These are phyloP conservation scores for Phocoena sinus DNA, from an alignment of 2,113 vertebrate species.

Conservation along the genomic window DNA sequence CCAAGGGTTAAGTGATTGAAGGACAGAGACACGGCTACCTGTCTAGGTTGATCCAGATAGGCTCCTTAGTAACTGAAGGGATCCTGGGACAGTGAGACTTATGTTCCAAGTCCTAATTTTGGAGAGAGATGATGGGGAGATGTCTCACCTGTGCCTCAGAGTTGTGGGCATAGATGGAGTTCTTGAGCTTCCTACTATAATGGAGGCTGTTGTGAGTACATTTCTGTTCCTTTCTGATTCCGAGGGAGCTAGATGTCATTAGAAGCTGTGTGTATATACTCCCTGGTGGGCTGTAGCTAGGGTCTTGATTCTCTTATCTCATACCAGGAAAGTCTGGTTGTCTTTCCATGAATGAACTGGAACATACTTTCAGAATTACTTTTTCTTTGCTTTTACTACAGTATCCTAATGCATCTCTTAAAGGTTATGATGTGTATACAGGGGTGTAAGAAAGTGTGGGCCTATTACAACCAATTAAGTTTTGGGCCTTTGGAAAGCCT, in stretches of 20 bases:
- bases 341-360: not conserved
- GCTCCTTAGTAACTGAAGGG: not conserved
- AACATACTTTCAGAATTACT: not conserved
- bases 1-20: not conserved
- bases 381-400: constrained; percentile 20
- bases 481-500: not conserved
- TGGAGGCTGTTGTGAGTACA: not conserved
- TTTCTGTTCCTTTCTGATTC: not conserved
- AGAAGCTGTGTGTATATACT: not conserved
- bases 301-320: not conserved
- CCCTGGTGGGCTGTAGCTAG: not conserved
- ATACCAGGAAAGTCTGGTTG: not conserved
- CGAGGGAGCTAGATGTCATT: not conserved
- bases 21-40: not conserved
- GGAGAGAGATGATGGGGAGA: not conserved
- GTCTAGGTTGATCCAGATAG: not conserved
- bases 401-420: not conserved
- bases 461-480: not conserved
- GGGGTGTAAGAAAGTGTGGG: not conserved
- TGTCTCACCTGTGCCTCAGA: not conserved
- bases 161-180: not conserved
- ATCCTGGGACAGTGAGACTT: not conserved
- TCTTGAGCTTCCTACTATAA: not conserved
- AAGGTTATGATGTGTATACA: not conserved
- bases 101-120: not conserved